These are phyloP conservation scores for Heterotis niloticus DNA, from an alignment of 2,113 vertebrate species.

Conservation along the genomic window DNA sequence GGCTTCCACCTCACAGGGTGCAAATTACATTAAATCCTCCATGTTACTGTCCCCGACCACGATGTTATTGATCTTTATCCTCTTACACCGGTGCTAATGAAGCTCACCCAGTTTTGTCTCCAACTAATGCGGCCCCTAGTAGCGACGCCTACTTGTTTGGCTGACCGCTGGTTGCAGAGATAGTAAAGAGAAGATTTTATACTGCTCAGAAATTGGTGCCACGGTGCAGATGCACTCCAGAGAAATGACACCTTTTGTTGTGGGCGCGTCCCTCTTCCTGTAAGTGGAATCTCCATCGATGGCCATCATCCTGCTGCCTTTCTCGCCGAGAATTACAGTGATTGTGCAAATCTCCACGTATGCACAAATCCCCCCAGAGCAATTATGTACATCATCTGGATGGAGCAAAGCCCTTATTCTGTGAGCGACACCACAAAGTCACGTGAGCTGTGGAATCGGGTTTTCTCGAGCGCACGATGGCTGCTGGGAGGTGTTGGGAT, in stretches of 20 bases:
- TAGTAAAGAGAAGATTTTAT: not conserved
- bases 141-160: not conserved
- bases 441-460: not conserved
- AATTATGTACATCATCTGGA: constrained; percentile 14
- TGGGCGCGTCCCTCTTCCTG: not conserved
- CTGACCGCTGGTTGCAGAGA: not conserved
- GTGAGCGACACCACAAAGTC: not conserved
- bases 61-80: too few species aligned
- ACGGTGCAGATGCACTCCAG: not conserved
- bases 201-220: not conserved
- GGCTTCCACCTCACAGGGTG: too few species aligned
- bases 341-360: constrained; percentile 13
- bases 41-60: too few species aligned
- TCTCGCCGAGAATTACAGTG: constrained; percentile 14
- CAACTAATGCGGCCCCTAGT: too few species aligned
- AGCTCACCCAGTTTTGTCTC: too few species aligned
- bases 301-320: not conserved
- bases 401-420: not conserved
- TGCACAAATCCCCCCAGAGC: constrained; percentile 1
- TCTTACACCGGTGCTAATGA: too few species aligned
- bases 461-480: not conserved
- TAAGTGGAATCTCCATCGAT: not conserved
- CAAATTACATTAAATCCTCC: too few species aligned
- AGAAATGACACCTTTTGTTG: constrained; percentile 15
- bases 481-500: not conserved